Percentiles rank a stretch among this genome's conserved stretches.
phyloP scores from a whole-genome alignment of 2,888 invertebrate species.

The Stenurella melanura region DNA sequence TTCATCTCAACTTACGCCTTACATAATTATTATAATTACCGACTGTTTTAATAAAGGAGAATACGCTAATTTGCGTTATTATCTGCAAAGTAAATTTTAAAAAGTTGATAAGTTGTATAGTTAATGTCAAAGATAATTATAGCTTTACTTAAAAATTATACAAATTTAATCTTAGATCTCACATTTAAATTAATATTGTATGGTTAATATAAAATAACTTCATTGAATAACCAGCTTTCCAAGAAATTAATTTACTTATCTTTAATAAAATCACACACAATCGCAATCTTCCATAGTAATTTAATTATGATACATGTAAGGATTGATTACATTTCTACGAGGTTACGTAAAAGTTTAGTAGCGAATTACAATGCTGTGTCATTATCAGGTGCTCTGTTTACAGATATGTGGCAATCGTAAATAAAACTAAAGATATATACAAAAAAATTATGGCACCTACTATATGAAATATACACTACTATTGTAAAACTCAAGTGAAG shows the following conservation, averaged over 20 bases:
- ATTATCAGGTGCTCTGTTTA: too few species aligned
- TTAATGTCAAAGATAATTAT: constrained; percentile 37
- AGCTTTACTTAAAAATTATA: constrained; percentile 18
- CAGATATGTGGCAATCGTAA: too few species aligned
- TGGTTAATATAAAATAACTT: constrained; percentile 30
- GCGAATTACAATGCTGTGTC: too few species aligned
- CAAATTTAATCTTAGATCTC: constrained; percentile 30
- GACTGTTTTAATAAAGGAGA: constrained; percentile 29
- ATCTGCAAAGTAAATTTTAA: constrained; percentile 18
- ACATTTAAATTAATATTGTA: constrained; percentile 25
- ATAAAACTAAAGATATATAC: too few species aligned
- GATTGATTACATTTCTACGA: neutral
- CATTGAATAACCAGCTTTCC: constrained; percentile 28
- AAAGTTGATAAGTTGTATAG: constrained; percentile 23
- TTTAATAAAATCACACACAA: constrained; percentile 13
- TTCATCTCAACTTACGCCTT: constrained; percentile 9
- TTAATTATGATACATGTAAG: constrained; percentile 6
- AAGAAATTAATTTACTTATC: constrained; percentile 24
- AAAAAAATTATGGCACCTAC: too few species aligned
- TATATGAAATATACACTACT: too few species aligned
- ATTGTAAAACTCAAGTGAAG: too few species aligned
- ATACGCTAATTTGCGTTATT: constrained; percentile 32
- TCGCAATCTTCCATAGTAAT: constrained; percentile 12
- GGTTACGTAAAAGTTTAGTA: neutral
- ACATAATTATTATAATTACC: constrained; percentile 34